phyloP scores from a whole-genome alignment of 2,797 vertebrate species.

The Ceryle rudis region DNA sequence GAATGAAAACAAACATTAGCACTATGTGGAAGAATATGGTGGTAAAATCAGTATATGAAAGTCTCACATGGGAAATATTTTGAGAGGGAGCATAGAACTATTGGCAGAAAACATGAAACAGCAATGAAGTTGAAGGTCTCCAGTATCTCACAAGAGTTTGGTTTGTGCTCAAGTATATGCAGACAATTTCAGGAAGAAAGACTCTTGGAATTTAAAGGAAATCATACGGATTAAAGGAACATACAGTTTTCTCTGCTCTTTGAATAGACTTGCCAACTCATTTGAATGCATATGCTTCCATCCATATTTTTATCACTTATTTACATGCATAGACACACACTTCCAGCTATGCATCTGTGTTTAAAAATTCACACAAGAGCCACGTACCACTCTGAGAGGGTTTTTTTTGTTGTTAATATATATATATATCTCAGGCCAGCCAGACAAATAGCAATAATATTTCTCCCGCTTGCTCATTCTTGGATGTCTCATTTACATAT shows the following conservation, averaged over 20 bases:
- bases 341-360: constrained; percentile 28
- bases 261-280: constrained; percentile 23
- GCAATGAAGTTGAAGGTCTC: not conserved
- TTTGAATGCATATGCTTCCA: constrained; percentile 39
- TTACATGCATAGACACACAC: constrained; percentile 32
- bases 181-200: not conserved
- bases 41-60: not conserved
- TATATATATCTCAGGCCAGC: not conserved
- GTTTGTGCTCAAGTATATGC: not conserved
- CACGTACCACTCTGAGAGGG: not conserved
- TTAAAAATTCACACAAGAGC: constrained; percentile 42
- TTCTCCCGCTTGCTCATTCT: constrained; percentile 25
- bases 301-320: constrained; percentile 56
- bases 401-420: not conserved
- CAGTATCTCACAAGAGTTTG: not conserved
- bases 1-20: not conserved
- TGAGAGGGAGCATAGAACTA: not conserved
- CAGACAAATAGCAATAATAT: constrained; percentile 46
- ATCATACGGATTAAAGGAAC: not conserved
- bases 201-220: not conserved
- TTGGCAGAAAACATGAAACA: not conserved
- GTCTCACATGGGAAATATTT: not conserved
- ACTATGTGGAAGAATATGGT: not conserved
- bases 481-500: constrained; percentile 52
- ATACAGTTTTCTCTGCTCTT: not conserved